phyloP scores from a whole-genome alignment of 2,888 invertebrate species.

The Tuta absoluta region DNA sequence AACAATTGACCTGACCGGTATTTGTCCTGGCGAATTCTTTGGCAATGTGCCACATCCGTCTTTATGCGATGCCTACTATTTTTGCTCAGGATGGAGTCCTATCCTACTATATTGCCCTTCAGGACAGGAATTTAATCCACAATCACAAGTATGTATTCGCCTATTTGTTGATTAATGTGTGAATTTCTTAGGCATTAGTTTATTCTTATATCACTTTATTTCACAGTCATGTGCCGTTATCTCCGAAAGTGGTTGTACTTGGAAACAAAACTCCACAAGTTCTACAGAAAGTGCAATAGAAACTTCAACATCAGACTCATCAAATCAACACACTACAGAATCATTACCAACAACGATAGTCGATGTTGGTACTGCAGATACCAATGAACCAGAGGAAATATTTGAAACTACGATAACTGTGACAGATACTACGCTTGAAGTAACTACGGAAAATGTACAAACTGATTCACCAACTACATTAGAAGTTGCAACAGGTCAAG shows the following conservation, averaged over 20 bases:
- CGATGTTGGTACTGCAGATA: slow-evolving; percentile 14
- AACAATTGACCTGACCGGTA: neutral
- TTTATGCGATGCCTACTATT: slow-evolving; percentile 43
- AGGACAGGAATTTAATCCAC: slow-evolving; percentile 42
- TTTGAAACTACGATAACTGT: too few relatives aligned
- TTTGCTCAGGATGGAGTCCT: slow-evolving; percentile 42
- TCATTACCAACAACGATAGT: neutral
- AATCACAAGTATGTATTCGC: slow-evolving; percentile 36
- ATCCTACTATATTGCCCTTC: slow-evolving; percentile 36
- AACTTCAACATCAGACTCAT: neutral
- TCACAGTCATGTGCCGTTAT: neutral
- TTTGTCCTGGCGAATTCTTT: slow-evolving; percentile 30
- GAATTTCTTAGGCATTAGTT: too few relatives aligned
- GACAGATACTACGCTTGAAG: too few relatives aligned
- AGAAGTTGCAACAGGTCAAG: slow-evolving; percentile 12
- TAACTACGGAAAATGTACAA: too few relatives aligned
- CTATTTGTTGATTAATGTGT: neutral
- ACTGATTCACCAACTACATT: slow-evolving; percentile 15
- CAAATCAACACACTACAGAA: slow-evolving; percentile 2
- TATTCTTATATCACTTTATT: neutral
- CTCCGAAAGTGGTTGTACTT: neutral
- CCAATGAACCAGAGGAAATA: slow-evolving; percentile 20
- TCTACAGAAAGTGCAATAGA: neutral
- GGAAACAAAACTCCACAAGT: neutral
- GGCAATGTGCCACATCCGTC: slow-evolving; percentile 48